Evolutionary conservation across 2,797 vertebrate genomes (phyloP).

Genomic region (Caiman crocodilus): DNA sequence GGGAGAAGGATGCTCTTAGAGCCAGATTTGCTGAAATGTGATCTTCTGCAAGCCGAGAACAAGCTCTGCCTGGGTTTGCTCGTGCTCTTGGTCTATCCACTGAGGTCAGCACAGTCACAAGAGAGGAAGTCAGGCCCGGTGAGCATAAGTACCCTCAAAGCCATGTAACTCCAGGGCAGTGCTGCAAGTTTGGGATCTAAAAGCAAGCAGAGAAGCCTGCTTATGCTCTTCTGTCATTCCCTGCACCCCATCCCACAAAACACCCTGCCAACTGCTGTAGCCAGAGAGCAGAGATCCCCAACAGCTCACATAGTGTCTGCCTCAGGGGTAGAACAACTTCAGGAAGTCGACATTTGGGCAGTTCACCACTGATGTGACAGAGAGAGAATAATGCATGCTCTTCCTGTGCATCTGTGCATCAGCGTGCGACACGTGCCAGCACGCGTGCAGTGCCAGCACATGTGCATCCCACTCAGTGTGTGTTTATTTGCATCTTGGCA

Average conservation of each 20-base stretch:
- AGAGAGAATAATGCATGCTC: too few species aligned
- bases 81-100: background rate
- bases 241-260: background rate
- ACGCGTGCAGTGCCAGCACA: too few species aligned
- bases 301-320: background rate
- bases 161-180: too few species aligned
- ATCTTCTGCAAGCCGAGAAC: accelerated
- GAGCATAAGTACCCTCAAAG: background rate
- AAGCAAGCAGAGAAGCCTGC: background rate
- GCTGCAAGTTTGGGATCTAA: background rate
- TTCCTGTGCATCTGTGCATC: too few species aligned
- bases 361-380: too few species aligned
- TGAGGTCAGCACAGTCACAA: background rate
- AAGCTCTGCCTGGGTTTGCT: background rate
- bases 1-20: background rate
- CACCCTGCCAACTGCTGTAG: background rate
- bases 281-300: background rate
- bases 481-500: too few species aligned
- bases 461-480: too few species aligned
- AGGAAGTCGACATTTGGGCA: background rate
- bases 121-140: background rate
- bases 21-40: background rate
- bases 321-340: background rate
- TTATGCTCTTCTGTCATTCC: background rate
- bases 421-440: too few species aligned